These are phyloP conservation scores for Poecilia gillii DNA, from an alignment of 2,797 vertebrate genomes.

Conservation along the genomic window DNA sequence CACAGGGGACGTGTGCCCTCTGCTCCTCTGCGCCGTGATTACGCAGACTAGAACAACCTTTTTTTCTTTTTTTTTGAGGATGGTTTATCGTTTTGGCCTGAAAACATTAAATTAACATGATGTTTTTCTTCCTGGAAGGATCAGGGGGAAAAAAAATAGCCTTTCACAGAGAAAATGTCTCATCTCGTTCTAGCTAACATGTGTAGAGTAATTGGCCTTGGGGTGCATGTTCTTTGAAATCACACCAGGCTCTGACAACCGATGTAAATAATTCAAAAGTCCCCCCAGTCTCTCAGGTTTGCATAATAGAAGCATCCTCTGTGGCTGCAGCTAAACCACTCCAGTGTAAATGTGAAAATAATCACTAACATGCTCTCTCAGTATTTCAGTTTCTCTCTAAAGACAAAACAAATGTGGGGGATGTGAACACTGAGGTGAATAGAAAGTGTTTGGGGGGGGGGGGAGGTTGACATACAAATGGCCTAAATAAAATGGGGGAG, in stretches of 20 bases:
- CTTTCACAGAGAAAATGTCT: conserved; percentile 62
- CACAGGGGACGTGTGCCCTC: conserved; percentile 90
- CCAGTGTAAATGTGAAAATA: conserved; percentile 38
- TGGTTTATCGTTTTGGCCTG: conserved; percentile 79
- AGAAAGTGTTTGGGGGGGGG: conserved; percentile 48
- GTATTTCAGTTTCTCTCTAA: conserved; percentile 48
- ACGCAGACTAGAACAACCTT: conserved; percentile 91
- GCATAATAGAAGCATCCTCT: conserved; percentile 40
- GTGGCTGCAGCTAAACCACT: conserved; percentile 34
- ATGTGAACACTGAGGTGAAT: conserved; percentile 35
- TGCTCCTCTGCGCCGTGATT: conserved; percentile 91
- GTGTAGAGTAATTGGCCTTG: conserved; percentile 59
- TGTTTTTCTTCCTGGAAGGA: conserved; percentile 71
- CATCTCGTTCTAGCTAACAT: conserved; percentile 51
- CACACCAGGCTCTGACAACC: conserved; percentile 53
- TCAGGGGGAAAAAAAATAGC: conserved; percentile 43
- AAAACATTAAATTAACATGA: conserved; percentile 88
- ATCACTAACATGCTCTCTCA: conserved; percentile 25
- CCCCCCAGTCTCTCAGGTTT: conserved; percentile 34
- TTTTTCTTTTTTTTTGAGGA: conserved; percentile 76
- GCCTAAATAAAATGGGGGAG: conserved; percentile 55
- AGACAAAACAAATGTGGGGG: conserved; percentile 57
- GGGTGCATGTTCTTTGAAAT: conserved; percentile 65
- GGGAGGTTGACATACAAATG: conserved; percentile 49
- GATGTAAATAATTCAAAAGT: conserved; percentile 73